These are phyloP conservation scores for Hirtodrosophila cameraria DNA, from an alignment of 2,888 invertebrate genomes.

Conservation along the genomic window DNA sequence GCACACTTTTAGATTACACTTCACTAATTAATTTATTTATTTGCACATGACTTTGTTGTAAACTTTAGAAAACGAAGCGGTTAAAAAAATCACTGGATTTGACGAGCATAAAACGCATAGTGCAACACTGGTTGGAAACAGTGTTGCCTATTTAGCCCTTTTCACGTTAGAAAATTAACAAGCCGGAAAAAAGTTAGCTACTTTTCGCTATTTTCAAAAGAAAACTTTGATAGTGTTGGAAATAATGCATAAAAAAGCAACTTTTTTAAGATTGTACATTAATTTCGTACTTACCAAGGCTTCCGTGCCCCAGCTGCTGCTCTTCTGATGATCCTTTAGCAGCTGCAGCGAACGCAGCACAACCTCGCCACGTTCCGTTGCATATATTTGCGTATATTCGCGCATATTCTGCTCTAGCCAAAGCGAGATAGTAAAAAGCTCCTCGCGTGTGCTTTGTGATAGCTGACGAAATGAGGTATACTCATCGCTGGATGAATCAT, in stretches of 20 bases:
- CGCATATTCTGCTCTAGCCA: constrained; percentile 93
- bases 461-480: constrained; percentile 88
- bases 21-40: too few relatives aligned
- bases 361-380: constrained; percentile 90
- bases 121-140: too few relatives aligned
- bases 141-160: too few relatives aligned
- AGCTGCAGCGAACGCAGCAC: constrained; percentile 90
- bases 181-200: too few relatives aligned
- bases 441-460: constrained; percentile 88
- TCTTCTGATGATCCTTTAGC: constrained; percentile 91
- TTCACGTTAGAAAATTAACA: too few relatives aligned
- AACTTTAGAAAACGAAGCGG: too few relatives aligned
- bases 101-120: too few relatives aligned
- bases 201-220: too few relatives aligned
- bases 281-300: constrained; percentile 86
- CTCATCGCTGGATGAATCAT: constrained; percentile 88
- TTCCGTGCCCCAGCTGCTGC: constrained; percentile 90
- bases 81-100: too few relatives aligned
- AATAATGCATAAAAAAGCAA: background rate
- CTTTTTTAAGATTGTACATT: background rate
- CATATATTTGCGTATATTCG: constrained; percentile 91
- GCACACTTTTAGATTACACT: too few relatives aligned
- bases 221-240: too few relatives aligned
- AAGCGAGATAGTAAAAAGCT: constrained; percentile 91
- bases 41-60: too few relatives aligned